A percentile compares a stretch with the other conserved stretches of the same genome.
phyloP scores from a whole-genome alignment of 2,888 invertebrate species.

The Auanema freiburgensis region DNA sequence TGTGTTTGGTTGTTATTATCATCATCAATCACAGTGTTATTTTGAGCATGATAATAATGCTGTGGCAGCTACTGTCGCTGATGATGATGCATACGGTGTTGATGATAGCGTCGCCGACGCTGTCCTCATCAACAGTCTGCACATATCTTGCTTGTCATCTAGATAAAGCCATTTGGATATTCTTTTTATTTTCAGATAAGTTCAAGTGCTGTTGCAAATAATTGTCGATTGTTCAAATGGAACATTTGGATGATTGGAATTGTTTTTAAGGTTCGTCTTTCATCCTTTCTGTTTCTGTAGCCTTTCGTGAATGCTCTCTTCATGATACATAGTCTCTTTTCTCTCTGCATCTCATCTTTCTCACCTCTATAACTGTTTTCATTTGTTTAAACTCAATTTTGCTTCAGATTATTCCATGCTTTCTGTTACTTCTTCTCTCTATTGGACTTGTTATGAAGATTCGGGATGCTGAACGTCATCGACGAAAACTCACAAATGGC shows the following conservation, averaged over 20 bases:
- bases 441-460: slow-evolving; percentile 53
- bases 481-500: slow-evolving; percentile 43
- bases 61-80: too few species aligned
- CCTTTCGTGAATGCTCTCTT: background rate
- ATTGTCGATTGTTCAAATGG: slow-evolving; percentile 56
- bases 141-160: too few species aligned
- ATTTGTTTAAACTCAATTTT: background rate
- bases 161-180: too few species aligned
- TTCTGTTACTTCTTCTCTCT: slow-evolving; percentile 52
- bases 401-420: slow-evolving; percentile 58
- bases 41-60: too few species aligned
- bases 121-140: too few species aligned
- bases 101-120: too few species aligned
- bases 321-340: background rate
- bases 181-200: slow-evolving; percentile 27
- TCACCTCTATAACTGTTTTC: background rate
- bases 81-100: too few species aligned
- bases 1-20: too few species aligned
- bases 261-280: slow-evolving; percentile 49
- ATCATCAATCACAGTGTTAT: too few species aligned
- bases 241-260: slow-evolving; percentile 63
- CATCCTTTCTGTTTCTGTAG: background rate
- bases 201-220: slow-evolving; percentile 42
- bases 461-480: slow-evolving; percentile 53
- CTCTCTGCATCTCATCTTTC: background rate